Evolutionary conservation across 1,140 invertebrate genomes (phyloP).

Genomic region (Sinonovacula constricta): DNA sequence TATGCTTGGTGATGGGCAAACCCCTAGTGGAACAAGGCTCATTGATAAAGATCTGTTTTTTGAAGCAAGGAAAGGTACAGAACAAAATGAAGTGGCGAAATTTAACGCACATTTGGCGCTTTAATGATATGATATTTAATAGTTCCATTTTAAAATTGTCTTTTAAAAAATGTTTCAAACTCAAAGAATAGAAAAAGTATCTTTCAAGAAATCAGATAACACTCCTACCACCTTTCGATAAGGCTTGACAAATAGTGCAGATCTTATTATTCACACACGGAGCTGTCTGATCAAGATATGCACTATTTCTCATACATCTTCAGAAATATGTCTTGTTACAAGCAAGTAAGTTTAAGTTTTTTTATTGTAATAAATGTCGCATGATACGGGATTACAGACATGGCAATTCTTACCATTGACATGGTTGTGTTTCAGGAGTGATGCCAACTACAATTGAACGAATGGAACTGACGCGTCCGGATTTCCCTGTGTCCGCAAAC

Average conservation of each 20-base stretch:
- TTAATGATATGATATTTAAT: not conserved
- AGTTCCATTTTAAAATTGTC: not conserved
- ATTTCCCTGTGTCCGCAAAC: not conserved
- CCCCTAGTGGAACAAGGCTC: not conserved
- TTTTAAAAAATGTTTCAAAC: constrained; percentile 1
- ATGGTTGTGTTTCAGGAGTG: not conserved
- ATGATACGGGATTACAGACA: too few species aligned
- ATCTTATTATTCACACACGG: not conserved
- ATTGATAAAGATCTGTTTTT: not conserved
- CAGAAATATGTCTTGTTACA: not conserved
- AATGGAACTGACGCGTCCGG: not conserved
- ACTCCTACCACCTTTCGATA: not conserved
- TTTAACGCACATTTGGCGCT: not conserved
- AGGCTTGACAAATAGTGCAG: not conserved
- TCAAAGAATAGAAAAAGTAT: not conserved
- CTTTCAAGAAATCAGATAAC: not conserved
- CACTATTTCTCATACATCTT: too few species aligned
- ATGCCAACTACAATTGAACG: not conserved
- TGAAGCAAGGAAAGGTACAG: not conserved
- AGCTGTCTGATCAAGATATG: not conserved
- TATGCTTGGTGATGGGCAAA: not conserved
- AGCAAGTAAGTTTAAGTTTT: not conserved
- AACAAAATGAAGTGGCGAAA: not conserved
- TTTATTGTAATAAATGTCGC: not conserved
- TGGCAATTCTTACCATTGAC: not conserved